Evolutionary conservation across 2,888 invertebrate genomes (phyloP).

Genomic region (Embidobia sp.): DNA sequence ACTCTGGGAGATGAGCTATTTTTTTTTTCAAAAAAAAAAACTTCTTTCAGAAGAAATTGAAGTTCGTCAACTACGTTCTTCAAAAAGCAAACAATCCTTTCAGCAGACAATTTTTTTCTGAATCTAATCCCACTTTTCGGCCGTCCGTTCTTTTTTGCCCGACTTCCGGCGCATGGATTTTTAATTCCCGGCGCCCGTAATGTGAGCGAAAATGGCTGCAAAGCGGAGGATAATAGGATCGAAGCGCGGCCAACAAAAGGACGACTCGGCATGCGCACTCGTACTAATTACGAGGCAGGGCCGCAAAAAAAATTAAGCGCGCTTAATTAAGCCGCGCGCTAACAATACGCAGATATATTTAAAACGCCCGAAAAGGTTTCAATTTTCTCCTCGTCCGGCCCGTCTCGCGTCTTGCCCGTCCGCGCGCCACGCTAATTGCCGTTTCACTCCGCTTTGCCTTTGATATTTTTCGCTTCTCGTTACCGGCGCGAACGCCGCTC

Average conservation of each 20-base stretch:
- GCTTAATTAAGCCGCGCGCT: slow-evolving; percentile 77
- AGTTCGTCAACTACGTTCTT: no score
- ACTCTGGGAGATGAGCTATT: background rate
- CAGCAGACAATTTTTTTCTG: no score
- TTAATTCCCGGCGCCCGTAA: slow-evolving; percentile 3
- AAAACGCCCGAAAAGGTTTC: slow-evolving; percentile 73
- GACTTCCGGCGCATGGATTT: no score
- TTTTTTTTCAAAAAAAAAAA: no score
- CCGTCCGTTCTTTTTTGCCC: no score
- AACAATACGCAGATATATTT: slow-evolving; percentile 76
- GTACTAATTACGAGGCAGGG: slow-evolving; percentile 77
- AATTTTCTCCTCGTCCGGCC: slow-evolving; percentile 66
- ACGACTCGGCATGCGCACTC: slow-evolving; percentile 72
- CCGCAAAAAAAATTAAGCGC: slow-evolving; percentile 75
- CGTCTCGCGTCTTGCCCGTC: slow-evolving; percentile 37
- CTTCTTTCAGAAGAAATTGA: no score
- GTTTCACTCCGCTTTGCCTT: slow-evolving; percentile 59
- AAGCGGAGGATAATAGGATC: slow-evolving; percentile 66
- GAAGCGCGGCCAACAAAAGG: slow-evolving; percentile 67
- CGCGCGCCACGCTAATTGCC: slow-evolving; percentile 57
- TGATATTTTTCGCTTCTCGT: slow-evolving; percentile 64
- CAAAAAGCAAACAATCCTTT: no score
- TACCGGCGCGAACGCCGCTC: slow-evolving; percentile 53
- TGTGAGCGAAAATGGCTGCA: slow-evolving; percentile 31
- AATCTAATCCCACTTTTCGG: no score